Base-by-base conservation (phyloP, 2,113 vertebrate species). In the Harpagus bidentatus region DNA sequence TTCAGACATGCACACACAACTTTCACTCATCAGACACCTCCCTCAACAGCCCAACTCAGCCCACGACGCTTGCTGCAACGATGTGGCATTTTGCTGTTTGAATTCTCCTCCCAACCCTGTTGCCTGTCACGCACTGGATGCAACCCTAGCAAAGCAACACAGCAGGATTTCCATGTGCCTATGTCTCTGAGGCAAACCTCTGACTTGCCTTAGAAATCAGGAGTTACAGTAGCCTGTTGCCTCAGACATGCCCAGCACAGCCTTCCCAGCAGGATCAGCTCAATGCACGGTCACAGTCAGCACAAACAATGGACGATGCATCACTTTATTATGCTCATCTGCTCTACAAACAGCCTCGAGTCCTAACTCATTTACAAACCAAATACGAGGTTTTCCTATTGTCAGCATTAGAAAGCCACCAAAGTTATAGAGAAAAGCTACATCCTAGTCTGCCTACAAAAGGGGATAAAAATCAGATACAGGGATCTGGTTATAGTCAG, bases 91-190 rank as follows among this genome's bases (percentile, higher is more conserved):
- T 52, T 3, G 22, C 42, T 40, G n/a, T 11, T 32, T 25, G 43
- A 31, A 20, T 34, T 20, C 73, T 47, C 56, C 63, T 78, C 61
- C 31, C 66, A 34, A 1, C 2, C 1, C 20, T 2, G 7, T 23
- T 1, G 16, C 29, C 40, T 9, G 7, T 7, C 2, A 7, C 4
- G 1, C 9, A 5, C 11, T 2, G 36, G 32, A 23, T 16, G 45
- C 59, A 29, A 53, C 31, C 73, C 71, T 10, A 45, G 42, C 42
- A 21, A 66, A 85, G 34, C 16, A 36, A 16, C 3, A 2, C 40
- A 47, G 29, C 0, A 0, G 48, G 34, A 84, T 19, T 56, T 31
- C 91, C 77, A 45, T 0, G 7, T 28, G 45, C 56, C 22, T 0
- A 0, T 10, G 26, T 42, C 42, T 61, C 23, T 2, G 8, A 65